Base-by-base conservation (phyloP, 2,888 invertebrate species). In the Eristalis intricaria region DNA sequence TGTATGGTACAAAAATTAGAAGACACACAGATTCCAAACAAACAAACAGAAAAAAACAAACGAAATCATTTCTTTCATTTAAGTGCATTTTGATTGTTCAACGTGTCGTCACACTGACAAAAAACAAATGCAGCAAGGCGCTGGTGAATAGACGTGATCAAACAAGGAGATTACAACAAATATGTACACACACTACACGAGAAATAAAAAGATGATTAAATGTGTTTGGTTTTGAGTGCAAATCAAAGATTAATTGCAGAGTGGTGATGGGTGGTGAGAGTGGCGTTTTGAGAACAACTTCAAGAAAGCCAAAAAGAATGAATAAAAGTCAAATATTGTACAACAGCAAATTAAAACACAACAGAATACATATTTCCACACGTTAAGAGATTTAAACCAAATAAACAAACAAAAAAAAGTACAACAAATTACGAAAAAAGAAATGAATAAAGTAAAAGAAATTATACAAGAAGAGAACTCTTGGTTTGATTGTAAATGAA, bases 1-100 rank as follows among this genome's bases (percentile, higher is more conserved):
- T 89, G 84, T 88, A 88, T 88, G 68, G 85, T 88, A 88, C 85
- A 88, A 73, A 64, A 61, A 71, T 75, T 66, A 84, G 79, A 73
- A 79, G 74, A 88, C 87, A 87, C 86, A 80, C 80, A 69, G 76
- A 76, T 78, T 65, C 23, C n/a, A 79, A 64, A 50, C 35, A 65
- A 60, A 32, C 32, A 10, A 26, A n/a, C n/a, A n/a, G n/a, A 4
- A 32, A 32, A 32, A 32, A 32, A 32, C 32, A 74, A 80, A 68
- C 23, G 43, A 69, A 77, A 63, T 74, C 76, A 68, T 73, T 40
- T 78, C 19, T 69, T 22, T 63, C 71, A 22, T 35, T 60, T 68
- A 35, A 61, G 23, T 76, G 29, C 15, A 58, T 74, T 87, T 56
- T 73, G 23, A 23, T 56, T 58, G 65, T 65, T 60, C 63, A 63